Evolutionary conservation across 2,113 vertebrate genomes (phyloP).

Genomic region (Camelus dromedarius): DNA sequence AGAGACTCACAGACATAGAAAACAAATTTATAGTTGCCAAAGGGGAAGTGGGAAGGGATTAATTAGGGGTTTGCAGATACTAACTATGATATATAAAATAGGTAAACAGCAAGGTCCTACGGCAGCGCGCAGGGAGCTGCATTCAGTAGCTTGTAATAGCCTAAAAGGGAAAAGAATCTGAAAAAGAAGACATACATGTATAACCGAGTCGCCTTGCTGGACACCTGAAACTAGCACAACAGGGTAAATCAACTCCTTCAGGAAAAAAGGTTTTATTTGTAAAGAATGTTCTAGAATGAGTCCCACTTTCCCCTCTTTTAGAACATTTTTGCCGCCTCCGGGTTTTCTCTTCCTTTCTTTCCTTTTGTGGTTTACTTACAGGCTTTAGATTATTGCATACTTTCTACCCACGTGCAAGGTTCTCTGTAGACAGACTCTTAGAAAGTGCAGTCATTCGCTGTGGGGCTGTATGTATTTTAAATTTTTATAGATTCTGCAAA

Average conservation of each 20-base stretch:
- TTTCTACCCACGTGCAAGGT: fast-evolving
- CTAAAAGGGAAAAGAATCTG: not conserved
- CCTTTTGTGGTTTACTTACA: not conserved
- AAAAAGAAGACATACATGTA: fast-evolving
- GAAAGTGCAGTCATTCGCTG: fast-evolving
- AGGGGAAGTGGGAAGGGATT: not conserved
- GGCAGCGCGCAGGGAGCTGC: fast-evolving
- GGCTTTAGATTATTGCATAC: fast-evolving
- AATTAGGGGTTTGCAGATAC: not conserved
- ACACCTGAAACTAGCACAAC: not conserved
- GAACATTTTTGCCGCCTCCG: fast-evolving
- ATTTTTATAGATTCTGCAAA: too few relatives aligned
- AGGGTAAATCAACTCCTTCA: too few relatives aligned
- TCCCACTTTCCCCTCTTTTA: too few relatives aligned
- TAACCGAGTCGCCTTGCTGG: fast-evolving
- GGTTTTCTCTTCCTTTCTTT: not conserved
- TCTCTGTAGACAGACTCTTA: not conserved
- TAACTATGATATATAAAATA: too few relatives aligned
- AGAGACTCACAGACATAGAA: not conserved
- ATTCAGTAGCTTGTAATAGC: fast-evolving
- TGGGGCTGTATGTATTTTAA: not conserved
- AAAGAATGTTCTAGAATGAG: not conserved
- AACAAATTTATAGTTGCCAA: not conserved
- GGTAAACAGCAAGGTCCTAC: not conserved
- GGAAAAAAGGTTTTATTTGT: not conserved